phyloP scores from a whole-genome alignment of 2,797 vertebrate genomes.

The Pseudopleuronectes americanus region DNA sequence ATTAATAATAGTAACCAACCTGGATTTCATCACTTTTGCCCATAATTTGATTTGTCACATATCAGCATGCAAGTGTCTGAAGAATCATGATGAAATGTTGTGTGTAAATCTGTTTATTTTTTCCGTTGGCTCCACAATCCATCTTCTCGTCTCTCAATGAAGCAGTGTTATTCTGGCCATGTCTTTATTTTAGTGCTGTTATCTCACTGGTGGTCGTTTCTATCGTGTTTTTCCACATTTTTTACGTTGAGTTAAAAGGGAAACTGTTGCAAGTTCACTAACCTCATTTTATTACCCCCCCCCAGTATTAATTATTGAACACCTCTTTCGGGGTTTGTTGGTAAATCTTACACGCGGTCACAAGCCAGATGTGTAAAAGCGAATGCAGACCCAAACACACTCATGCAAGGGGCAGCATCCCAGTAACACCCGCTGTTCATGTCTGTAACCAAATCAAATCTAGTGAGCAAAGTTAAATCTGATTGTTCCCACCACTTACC shows the following conservation, averaged over 20 bases:
- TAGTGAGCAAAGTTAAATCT: slow-evolving; percentile 24
- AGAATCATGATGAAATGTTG: slow-evolving; percentile 5
- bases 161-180: slow-evolving; percentile 50
- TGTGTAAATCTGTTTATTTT: slow-evolving; percentile 28
- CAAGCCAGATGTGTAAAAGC: slow-evolving; percentile 9
- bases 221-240: slow-evolving; percentile 64
- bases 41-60: too few species aligned
- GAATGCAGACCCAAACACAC: slow-evolving; percentile 42
- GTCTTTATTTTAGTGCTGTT: slow-evolving; percentile 47
- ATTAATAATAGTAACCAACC: slow-evolving; percentile 2
- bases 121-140: slow-evolving; percentile 46
- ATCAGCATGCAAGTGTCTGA: background rate
- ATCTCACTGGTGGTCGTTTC: slow-evolving; percentile 35
- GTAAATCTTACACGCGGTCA: slow-evolving; percentile 15
- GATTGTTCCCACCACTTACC: slow-evolving; percentile 4
- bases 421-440: slow-evolving; percentile 36
- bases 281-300: slow-evolving; percentile 29
- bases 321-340: slow-evolving; percentile 9
- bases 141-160: slow-evolving; percentile 44
- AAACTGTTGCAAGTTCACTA: slow-evolving; percentile 79
- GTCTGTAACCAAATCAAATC: slow-evolving; percentile 26
- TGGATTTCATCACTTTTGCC: background rate
- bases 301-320: slow-evolving; percentile 33
- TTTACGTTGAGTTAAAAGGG: slow-evolving; percentile 83
- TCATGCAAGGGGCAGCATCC: slow-evolving; percentile 78